A percentile compares a stretch with the other conserved stretches of the same genome.
phyloP scores from a whole-genome alignment of 2,113 vertebrate species.

The Seriola quinqueradiata region DNA sequence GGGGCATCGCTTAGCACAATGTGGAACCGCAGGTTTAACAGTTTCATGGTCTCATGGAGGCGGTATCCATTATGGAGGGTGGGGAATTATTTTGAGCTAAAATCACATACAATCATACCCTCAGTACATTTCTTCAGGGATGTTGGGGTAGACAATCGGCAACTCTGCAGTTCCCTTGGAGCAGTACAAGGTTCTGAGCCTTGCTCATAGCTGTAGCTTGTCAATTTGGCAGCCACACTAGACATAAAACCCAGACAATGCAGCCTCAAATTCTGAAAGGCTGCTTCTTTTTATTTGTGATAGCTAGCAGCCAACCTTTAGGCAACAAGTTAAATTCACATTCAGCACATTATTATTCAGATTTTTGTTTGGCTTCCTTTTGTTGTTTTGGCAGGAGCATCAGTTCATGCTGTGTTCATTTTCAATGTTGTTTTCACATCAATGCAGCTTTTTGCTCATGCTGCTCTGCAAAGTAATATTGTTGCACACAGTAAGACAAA shows the following conservation, averaged over 20 bases:
- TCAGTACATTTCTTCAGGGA: not conserved
- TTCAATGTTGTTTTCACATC: not conserved
- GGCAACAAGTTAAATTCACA: not conserved
- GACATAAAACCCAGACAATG: not conserved
- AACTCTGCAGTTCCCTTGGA: not conserved
- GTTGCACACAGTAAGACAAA: not conserved
- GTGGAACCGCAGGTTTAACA: not conserved
- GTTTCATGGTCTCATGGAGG: not conserved
- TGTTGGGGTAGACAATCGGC: not conserved
- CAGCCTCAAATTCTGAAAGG: not conserved
- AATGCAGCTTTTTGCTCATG: not conserved
- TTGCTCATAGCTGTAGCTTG: not conserved
- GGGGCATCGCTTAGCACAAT: not conserved
- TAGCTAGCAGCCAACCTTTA: not conserved
- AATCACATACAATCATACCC: not conserved
- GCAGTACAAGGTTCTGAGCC: not conserved
- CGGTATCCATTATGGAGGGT: not conserved
- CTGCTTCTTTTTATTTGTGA: not conserved
- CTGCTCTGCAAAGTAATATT: not conserved
- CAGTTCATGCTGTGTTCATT: not conserved
- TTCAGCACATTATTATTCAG: slow-evolving; percentile 6
- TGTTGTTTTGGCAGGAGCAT: not conserved
- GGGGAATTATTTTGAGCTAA: not conserved
- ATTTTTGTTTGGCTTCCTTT: not conserved
- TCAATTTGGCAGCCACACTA: not conserved